phyloP scores from a whole-genome alignment of 2,797 vertebrate genomes.

The Alauda arvensis region DNA sequence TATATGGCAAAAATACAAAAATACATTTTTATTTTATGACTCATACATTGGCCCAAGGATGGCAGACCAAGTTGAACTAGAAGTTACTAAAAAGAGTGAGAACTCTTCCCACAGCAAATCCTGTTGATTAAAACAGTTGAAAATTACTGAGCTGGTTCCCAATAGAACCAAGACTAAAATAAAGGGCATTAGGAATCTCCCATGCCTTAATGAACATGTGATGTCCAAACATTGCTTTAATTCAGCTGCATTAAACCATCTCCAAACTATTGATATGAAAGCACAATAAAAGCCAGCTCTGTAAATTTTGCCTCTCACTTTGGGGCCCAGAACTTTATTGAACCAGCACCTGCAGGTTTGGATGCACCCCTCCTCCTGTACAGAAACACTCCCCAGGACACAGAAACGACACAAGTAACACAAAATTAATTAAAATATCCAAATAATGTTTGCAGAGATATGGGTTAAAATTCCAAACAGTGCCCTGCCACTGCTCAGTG shows the following conservation, averaged over 20 bases:
- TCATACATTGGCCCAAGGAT: not conserved
- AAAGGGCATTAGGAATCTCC: not conserved
- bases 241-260: not conserved
- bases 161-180: not conserved
- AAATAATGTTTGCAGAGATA: too few relatives aligned
- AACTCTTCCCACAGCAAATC: not conserved
- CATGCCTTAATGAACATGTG: not conserved
- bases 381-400: not conserved
- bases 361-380: not conserved
- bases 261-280: not conserved
- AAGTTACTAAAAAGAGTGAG: not conserved
- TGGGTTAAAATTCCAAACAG: not conserved
- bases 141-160: not conserved
- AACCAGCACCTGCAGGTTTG: not conserved
- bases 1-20: not conserved
- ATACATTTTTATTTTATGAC: not conserved
- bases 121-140: not conserved
- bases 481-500: not conserved
- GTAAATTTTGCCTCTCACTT: not conserved
- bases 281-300: not conserved
- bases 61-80: not conserved
- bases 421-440: not conserved
- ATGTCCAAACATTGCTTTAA: not conserved
- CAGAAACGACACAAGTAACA: accelerated
- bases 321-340: not conserved